These are phyloP conservation scores for Brenthis hecate DNA, from an alignment of 2,888 invertebrate genomes.

Conservation along the genomic window DNA sequence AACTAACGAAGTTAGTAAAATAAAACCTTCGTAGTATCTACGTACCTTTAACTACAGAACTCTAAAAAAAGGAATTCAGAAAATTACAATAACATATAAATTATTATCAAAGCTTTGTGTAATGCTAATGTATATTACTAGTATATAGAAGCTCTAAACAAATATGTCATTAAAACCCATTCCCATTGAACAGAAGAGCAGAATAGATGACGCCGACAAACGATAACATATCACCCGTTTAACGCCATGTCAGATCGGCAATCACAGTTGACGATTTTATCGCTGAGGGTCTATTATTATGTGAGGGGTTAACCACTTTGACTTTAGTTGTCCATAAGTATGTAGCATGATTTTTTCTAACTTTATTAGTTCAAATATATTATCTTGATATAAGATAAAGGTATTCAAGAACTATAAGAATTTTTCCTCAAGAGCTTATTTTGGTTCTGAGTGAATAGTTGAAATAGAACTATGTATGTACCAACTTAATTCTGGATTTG, in stretches of 20 bases:
- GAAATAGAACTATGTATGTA: no score
- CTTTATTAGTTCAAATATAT: background rate
- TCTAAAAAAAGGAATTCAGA: no score
- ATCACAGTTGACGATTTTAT: slow-evolving; percentile 30
- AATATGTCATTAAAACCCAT: background rate
- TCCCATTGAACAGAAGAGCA: slow-evolving; percentile 11
- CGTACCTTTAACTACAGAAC: no score
- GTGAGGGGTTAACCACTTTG: slow-evolving; percentile 1
- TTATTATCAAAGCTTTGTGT: background rate
- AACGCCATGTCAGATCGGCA: slow-evolving; percentile 29
- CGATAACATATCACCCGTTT: slow-evolving; percentile 32
- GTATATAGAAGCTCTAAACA: slow-evolving; percentile 7
- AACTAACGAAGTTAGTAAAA: no score
- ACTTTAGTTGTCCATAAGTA: background rate
- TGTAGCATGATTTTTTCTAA: no score
- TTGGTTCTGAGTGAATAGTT: no score
- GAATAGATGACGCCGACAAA: slow-evolving; percentile 30
- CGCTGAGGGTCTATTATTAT: slow-evolving; percentile 16
- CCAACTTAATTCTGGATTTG: no score
- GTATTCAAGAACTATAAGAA: background rate
- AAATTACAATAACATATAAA: no score
- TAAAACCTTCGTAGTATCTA: no score
- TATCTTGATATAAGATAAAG: background rate
- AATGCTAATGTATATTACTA: slow-evolving; percentile 4
- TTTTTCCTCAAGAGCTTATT: no score